Base-by-base conservation (phyloP, 2,113 vertebrate genomes). In the Microtus montanus region DNA sequence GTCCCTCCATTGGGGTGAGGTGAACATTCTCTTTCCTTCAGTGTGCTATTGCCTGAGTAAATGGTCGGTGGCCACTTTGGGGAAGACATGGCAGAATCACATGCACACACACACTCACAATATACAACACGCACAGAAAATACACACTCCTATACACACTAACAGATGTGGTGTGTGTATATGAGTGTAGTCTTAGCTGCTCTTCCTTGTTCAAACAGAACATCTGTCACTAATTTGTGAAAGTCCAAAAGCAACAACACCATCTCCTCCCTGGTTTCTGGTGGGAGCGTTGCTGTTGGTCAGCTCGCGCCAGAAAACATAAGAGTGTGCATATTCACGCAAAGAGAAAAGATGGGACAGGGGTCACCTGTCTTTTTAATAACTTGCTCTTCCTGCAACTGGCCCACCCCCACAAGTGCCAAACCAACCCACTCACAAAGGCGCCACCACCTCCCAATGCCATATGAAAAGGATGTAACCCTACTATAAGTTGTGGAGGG, bases 261-360 rank as follows among this genome's bases (percentile, higher is more conserved):
- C 33, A 8, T 26, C 26, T 24, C 14, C 22, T 58, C 3, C 38
- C 24, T 54, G 71, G 11, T 24, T 63, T 63, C 66, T 64, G 17
- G 54, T 3, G 7, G 71, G 33, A 5, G 12, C 1, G 22, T 82
- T 11, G 24, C 33, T 30, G 61, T 24, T 26, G 1, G 33, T 71
- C 22, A 47, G 3, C 75, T 54, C 13, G 0, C 2, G 5, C 26
- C 3, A 1, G 58, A 26, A 74, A 89, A 19, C 7, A 30, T 2
- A 73, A 63, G 4, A 64, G 35, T 8, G 33, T 24, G 7, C 38
- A 33, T 19, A 35, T 58, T 9, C 11, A 17, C 3, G 2, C 41
- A 83, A 24, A 80, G 49, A 80, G 38, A 30, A 19, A 61, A 33
- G 15, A 14, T n/a, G 15, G 12, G n/a, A 28, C 74, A 38, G 41